Evolutionary conservation across 2,888 invertebrate species (phyloP).

Genomic region (Lymantria monacha): DNA sequence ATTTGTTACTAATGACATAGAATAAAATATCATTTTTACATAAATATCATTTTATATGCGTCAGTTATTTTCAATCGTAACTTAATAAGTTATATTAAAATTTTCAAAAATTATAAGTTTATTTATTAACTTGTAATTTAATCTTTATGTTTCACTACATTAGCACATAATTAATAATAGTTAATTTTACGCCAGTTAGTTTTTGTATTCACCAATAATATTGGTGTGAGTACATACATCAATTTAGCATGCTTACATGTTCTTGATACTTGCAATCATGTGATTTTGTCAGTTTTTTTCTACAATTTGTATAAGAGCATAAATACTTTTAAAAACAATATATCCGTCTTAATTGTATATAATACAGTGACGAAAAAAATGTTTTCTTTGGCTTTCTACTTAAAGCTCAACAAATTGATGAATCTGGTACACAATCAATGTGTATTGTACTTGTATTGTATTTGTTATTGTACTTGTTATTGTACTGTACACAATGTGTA

Average conservation of each 20-base stretch:
- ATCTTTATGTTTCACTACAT: slow-evolving; percentile 10
- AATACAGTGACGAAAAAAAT: no score
- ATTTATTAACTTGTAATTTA: slow-evolving; percentile 19
- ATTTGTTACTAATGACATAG: not conserved
- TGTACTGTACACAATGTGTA: no score
- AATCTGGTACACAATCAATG: no score
- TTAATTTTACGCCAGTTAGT: slow-evolving; percentile 40
- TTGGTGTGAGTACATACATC: slow-evolving; percentile 53
- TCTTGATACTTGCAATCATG: slow-evolving; percentile 71
- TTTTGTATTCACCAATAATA: slow-evolving; percentile 69
- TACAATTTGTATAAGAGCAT: slow-evolving; percentile 17
- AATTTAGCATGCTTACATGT: slow-evolving; percentile 45
- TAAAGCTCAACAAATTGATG: no score
- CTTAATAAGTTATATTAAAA: not conserved
- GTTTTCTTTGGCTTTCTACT: no score
- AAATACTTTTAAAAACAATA: no score
- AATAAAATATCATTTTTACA: not conserved
- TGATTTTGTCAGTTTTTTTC: no score
- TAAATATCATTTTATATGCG: not conserved
- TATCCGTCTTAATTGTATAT: no score
- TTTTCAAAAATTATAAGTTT: not conserved
- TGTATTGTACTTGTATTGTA: no score
- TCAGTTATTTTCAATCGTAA: not conserved
- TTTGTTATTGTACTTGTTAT: no score
- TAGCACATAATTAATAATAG: slow-evolving; percentile 53